Evolutionary conservation across 2,888 invertebrate genomes (phyloP).

Genomic region (Pomacea canaliculata): DNA sequence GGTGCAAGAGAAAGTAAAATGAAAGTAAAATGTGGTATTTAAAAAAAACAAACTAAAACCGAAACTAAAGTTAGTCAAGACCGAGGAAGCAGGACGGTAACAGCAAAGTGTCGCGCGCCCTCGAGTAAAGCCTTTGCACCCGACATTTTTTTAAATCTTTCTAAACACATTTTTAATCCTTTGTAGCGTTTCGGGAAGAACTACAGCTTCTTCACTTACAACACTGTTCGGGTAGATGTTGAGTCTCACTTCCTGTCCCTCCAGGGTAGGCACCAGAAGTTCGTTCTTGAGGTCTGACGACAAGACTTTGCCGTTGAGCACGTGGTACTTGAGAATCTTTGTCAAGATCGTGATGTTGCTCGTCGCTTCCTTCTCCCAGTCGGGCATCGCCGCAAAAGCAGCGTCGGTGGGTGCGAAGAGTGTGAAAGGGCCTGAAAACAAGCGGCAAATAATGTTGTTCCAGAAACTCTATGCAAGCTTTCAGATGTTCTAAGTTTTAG

Average conservation of each 20-base stretch:
- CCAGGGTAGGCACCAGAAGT: conserved; percentile 32
- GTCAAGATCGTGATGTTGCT: conserved; percentile 38
- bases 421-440: conserved; percentile 45
- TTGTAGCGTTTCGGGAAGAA: too few relatives aligned
- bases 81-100: too few relatives aligned
- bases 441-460: too few relatives aligned
- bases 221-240: conserved; percentile 44
- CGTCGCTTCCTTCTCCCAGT: conserved; percentile 33
- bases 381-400: conserved; percentile 38
- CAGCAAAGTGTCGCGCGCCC: too few relatives aligned
- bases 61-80: too few relatives aligned
- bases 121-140: too few relatives aligned
- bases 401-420: conserved; percentile 47
- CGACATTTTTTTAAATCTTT: not conserved
- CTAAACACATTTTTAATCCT: too few relatives aligned
- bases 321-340: conserved; percentile 45
- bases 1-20: not conserved
- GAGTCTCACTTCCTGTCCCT: conserved; percentile 39
- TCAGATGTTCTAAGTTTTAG: too few relatives aligned
- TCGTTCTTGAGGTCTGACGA: conserved; percentile 44
- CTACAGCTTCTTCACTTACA: conserved; percentile 10
- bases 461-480: too few relatives aligned
- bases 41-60: too few relatives aligned
- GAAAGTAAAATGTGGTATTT: not conserved
- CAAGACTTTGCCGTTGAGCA: conserved; percentile 36